phyloP scores from a whole-genome alignment of 2,888 invertebrate species.

The Brachyptera risi region DNA sequence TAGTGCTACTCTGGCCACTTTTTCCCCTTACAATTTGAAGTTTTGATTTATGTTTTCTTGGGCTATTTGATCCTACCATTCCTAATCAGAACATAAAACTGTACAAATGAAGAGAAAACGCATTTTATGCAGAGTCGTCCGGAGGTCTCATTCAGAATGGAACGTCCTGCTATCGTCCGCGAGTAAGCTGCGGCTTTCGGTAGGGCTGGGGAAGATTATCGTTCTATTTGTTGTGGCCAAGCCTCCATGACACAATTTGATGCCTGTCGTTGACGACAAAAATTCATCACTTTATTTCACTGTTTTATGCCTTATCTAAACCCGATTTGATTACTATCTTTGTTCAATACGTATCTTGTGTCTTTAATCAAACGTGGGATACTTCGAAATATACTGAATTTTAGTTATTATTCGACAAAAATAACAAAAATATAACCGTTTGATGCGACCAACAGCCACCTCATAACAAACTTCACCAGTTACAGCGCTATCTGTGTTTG shows the following conservation, averaged over 20 bases:
- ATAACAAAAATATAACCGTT: too few relatives aligned
- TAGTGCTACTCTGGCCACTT: neutral
- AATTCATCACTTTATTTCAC: neutral
- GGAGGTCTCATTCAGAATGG: neutral
- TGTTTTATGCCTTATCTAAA: too few relatives aligned
- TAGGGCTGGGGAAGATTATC: neutral
- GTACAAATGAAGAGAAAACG: neutral
- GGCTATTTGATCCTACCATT: constrained; percentile 2
- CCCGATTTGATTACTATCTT: too few relatives aligned
- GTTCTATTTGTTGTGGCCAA: neutral
- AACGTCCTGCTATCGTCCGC: neutral
- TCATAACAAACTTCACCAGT: too few relatives aligned
- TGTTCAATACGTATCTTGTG: too few relatives aligned
- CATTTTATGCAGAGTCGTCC: neutral
- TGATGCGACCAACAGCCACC: too few relatives aligned
- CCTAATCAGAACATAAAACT: neutral
- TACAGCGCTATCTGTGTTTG: too few relatives aligned
- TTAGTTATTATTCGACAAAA: too few relatives aligned
- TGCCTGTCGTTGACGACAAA: too few relatives aligned
- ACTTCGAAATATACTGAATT: too few relatives aligned
- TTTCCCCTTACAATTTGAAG: neutral
- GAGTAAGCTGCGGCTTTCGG: neutral
- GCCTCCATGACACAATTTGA: constrained; percentile 7
- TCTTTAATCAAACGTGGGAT: too few relatives aligned
- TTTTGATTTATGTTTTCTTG: neutral